phyloP scores from a whole-genome alignment of 2,797 vertebrate species.

The Emydoidea blandingii region DNA sequence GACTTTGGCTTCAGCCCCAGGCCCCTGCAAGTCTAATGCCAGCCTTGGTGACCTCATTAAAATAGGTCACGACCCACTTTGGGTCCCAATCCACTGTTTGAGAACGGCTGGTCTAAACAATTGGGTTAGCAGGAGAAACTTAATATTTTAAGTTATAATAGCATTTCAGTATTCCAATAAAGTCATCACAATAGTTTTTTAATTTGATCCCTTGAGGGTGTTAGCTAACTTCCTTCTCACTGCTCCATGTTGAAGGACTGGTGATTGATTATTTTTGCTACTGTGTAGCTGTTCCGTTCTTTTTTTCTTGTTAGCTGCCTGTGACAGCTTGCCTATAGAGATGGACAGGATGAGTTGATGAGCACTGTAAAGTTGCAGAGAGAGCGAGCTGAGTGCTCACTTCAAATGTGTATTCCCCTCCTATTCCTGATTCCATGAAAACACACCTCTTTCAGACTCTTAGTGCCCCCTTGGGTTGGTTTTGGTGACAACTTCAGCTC shows the following conservation, averaged over 20 bases:
- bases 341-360: background rate
- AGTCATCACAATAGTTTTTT: background rate
- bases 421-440: background rate
- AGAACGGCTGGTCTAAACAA: too few species aligned
- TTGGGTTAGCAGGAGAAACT: background rate
- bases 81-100: too few species aligned
- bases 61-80: too few species aligned
- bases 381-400: background rate
- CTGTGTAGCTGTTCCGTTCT: background rate
- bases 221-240: background rate
- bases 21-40: too few species aligned
- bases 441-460: background rate
- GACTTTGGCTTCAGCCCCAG: too few species aligned
- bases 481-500: background rate
- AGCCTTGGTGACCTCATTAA: too few species aligned
- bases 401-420: background rate
- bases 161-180: background rate
- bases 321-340: background rate
- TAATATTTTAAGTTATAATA: background rate
- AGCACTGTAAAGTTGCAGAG: background rate
- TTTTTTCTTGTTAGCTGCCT: background rate
- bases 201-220: background rate
- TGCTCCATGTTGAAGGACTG: background rate
- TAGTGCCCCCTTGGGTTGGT: background rate
- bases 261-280: background rate